Evolutionary conservation across 2,113 vertebrate genomes (phyloP), one percentile per base, ranked within the genome.

Genomic region (Oryzias woworae): DNA sequence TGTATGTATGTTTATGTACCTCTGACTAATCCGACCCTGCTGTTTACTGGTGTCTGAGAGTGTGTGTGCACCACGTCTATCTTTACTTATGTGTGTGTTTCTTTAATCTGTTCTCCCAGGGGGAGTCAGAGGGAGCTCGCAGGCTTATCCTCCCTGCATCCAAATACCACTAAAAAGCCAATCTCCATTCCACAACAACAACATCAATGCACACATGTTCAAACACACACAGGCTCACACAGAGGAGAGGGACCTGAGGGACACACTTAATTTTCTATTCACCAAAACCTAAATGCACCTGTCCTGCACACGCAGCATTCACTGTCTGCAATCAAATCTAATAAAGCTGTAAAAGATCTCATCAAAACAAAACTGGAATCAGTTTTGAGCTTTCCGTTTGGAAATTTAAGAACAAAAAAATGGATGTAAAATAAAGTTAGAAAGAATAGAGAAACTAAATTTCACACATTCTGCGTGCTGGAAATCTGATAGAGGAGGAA

Each of bases 131-230:
- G 85, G 88, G 86, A 85, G 81, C 75, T 80, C 77, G 83, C 80
- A 86, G 85, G 82, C 79, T 91, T 89, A 88, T 89, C 88, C 81
- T 83, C 2, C 75, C 87, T 81, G 77, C 73, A 67, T 75, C 81
- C 81, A 91, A 89, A 92, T 85, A 84, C 86, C 80, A 82, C 87
- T 83, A 77, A 88, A 90, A 92, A 88, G 84, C 77, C 78, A 88
- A 88, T 83, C 84, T 81, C 83, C 81, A 88, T 87, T 89, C 87
- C 86, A 87, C 79, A 85, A 91, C 87, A 89, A 89, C 82, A 83
- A 74, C 69, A 78, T 61, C 18, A 68, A 66, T 55, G 67, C 65
- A 48, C 42, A 66, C 72, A 36, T 23, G 44, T 47, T 45, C 43
- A 50, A 28, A 63, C 14, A 61, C 36, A 57, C 24, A 46, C 28